Percentiles rank a stretch among this genome's conserved stretches.
Evolutionary conservation across 1,140 invertebrate species (phyloP).

Genomic region (Cataglyphis hispanica): DNA sequence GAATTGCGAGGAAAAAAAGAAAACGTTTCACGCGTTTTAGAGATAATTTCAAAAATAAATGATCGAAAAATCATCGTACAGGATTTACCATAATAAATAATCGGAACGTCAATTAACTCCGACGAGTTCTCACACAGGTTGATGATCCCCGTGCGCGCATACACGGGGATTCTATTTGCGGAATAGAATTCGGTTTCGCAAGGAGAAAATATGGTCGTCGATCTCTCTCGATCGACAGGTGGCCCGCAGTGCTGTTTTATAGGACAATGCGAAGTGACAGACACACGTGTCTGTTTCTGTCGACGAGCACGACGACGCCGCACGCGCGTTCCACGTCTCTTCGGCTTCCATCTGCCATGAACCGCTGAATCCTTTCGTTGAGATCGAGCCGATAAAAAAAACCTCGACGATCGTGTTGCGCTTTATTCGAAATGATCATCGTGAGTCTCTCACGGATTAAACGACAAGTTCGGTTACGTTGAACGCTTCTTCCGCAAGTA

Average conservation of each 20-base stretch:
- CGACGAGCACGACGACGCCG: conserved; percentile 14
- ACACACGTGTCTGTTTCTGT: conserved; percentile 37
- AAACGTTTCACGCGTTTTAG: not conserved
- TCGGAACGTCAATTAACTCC: not conserved
- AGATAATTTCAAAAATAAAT: not conserved
- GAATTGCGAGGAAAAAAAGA: not conserved
- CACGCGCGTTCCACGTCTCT: conserved; percentile 16
- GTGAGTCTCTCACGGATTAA: not conserved
- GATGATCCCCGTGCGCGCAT: not conserved
- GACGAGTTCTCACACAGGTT: not conserved
- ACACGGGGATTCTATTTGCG: not conserved
- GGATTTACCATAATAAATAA: not conserved
- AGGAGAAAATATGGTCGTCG: not conserved
- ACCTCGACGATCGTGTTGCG: conserved; percentile 3
- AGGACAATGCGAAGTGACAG: conserved; percentile 3
- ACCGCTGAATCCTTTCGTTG: conserved; percentile 42
- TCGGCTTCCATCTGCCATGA: conserved; percentile 30
- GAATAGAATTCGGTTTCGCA: conserved; percentile 19
- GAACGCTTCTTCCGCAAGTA: conserved; percentile 10
- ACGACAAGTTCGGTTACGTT: not conserved
- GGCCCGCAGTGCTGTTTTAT: not conserved
- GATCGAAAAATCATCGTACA: not conserved
- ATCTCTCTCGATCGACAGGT: conserved; percentile 23
- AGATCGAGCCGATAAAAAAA: not conserved
- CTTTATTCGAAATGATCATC: not conserved